Base-by-base conservation (phyloP, 2,888 invertebrate species). In the Agrypnus murinus region DNA sequence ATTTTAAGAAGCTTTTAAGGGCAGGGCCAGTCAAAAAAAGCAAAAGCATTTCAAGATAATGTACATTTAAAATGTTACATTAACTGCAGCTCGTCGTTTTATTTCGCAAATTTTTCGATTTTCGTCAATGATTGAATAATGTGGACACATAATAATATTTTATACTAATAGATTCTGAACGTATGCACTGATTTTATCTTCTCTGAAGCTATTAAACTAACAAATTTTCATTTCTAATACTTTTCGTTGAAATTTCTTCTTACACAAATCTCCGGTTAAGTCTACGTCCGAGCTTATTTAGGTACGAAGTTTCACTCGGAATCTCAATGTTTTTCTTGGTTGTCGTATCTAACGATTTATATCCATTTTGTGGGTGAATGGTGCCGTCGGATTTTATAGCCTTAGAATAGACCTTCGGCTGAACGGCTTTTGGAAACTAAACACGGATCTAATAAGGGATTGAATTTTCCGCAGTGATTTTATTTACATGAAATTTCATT, bases 281-380 rank as follows among this genome's bases (percentile, higher is more conserved):
- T 36, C 55, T 36, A 55, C 34, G 55, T 12, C 55, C 32, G 17
- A 36, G 36, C 55, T 36, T 53, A 53, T 53, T 53, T 53, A 53
- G 34, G 53, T 53, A 32, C 53, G 53, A 36, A 55, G 55, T 55
- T 55, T 36, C 55, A 9, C 53, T 34, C 17, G 55, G 36, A 55
- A 55, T 55, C 36, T 36, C 55, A 55, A 55, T 55, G 36, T 55
- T 55, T 55, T 55, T 36, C 55, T 55, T 55, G 55, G 36, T 34
- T 55, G 55, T 55, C 55, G 32, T 55, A 34, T 55, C 55, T 36
- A 36, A 55, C 55, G 55, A 55, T 55, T 55, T 55, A 55, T 55
- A 55, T 55, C 55, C 38, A 55, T 55, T 55, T 55, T 55, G 55
- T 55, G 55, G 55, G 55, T 36, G 55, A 55, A 36, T 55, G 55